These are phyloP conservation scores for Odocoileus hemionus DNA, from an alignment of 2,113 vertebrate genomes.

Conservation along the genomic window DNA sequence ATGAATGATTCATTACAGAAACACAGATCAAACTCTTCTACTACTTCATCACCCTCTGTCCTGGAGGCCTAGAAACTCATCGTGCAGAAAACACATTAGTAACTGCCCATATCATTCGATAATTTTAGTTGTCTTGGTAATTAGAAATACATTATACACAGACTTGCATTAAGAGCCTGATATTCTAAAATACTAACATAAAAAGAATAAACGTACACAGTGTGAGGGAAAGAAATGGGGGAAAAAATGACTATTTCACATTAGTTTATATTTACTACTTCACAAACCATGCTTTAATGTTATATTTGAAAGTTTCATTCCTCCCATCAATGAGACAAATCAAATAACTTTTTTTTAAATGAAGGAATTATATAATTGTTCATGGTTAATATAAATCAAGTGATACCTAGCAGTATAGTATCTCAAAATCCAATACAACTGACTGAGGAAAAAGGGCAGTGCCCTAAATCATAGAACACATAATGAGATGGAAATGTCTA, in stretches of 20 bases:
- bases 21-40: not conserved
- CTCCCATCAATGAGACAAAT: not conserved
- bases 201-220: not conserved
- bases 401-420: not conserved
- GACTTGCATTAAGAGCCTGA: conserved; percentile 28
- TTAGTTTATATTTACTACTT: conserved; percentile 39
- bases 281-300: conserved; percentile 28
- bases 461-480: not conserved
- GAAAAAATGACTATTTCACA: conserved; percentile 23
- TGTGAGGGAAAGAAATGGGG: not conserved
- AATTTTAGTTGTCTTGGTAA: not conserved
- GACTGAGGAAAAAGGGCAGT: conserved; percentile 11
- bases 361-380: not conserved
- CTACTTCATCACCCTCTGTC: not conserved
- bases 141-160: conserved; percentile 28
- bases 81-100: not conserved
- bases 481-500: not conserved
- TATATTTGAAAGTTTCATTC: conserved; percentile 15
- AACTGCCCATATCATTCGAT: not conserved
- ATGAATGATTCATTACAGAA: not conserved
- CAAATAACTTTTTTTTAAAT: not conserved
- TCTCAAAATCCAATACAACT: conserved; percentile 49
- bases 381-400: conserved; percentile 4
- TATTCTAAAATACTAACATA: conserved; percentile 49
- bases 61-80: not conserved